These are phyloP conservation scores for Nephrotoma flavescens DNA, from an alignment of 2,888 invertebrate genomes.

Conservation along the genomic window DNA sequence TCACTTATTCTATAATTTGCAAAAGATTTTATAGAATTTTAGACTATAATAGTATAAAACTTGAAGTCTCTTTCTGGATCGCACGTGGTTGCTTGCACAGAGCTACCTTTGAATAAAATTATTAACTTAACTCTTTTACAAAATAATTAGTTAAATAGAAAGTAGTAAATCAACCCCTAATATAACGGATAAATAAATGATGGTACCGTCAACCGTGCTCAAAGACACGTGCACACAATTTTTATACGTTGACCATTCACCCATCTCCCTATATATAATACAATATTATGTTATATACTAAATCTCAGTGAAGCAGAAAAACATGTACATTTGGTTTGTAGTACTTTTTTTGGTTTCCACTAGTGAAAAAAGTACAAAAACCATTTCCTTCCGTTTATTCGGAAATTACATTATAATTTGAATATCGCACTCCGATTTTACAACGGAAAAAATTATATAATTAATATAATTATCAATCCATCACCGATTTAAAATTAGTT, in stretches of 20 bases:
- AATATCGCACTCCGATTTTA: not conserved
- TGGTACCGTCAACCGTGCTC: not conserved
- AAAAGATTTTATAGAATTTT: too few species aligned
- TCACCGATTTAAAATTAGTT: not conserved
- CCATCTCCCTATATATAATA: not conserved
- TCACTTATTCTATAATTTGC: too few species aligned
- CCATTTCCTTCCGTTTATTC: not conserved
- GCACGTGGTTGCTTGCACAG: too few species aligned
- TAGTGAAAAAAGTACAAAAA: not conserved
- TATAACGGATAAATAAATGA: not conserved
- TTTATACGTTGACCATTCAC: not conserved
- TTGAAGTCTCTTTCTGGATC: too few species aligned
- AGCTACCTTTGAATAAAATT: too few species aligned
- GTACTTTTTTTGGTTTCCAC: not conserved
- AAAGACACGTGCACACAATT: not conserved
- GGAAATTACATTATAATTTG: not conserved
- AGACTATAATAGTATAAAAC: too few species aligned
- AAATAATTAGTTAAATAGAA: too few species aligned
- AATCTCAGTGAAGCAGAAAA: not conserved
- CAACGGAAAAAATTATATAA: not conserved
- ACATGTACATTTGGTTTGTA: not conserved
- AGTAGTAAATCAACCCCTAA: not conserved
- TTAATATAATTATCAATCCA: not conserved
- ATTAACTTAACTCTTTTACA: too few species aligned
- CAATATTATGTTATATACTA: not conserved